Evolutionary conservation across 2,113 vertebrate species (phyloP).

Genomic region (Raja brachyura): DNA sequence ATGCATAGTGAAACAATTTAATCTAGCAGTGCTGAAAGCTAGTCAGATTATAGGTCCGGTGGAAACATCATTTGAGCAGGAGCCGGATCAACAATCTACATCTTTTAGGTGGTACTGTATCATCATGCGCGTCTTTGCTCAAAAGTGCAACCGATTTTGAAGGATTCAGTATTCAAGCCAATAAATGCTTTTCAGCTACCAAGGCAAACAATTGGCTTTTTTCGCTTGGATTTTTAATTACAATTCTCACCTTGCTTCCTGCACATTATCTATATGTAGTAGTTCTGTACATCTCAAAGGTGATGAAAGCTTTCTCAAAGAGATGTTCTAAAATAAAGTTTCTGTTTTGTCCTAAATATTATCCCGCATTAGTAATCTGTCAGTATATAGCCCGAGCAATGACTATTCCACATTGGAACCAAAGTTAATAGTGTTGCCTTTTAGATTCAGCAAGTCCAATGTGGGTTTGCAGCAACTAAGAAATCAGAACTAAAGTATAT

Average conservation of each 20-base stretch:
- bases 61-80: neutral
- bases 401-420: neutral
- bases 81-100: too few species aligned
- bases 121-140: neutral
- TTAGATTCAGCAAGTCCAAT: neutral
- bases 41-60: neutral
- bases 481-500: neutral
- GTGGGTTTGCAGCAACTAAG: neutral
- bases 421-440: neutral
- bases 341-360: neutral
- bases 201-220: neutral
- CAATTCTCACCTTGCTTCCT: neutral
- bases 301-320: neutral
- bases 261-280: neutral
- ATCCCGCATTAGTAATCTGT: neutral
- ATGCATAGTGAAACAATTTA: neutral
- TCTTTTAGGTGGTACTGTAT: too few species aligned
- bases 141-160: neutral
- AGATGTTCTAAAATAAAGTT: neutral
- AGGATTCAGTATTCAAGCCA: neutral
- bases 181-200: neutral
- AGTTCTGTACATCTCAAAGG: neutral
- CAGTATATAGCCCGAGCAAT: neutral
- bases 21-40: neutral
- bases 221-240: neutral